A percentile compares a stretch with the other conserved stretches of the same genome.
Evolutionary conservation across 1,140 invertebrate species (phyloP).

Genomic region (Andricus grossulariae): DNA sequence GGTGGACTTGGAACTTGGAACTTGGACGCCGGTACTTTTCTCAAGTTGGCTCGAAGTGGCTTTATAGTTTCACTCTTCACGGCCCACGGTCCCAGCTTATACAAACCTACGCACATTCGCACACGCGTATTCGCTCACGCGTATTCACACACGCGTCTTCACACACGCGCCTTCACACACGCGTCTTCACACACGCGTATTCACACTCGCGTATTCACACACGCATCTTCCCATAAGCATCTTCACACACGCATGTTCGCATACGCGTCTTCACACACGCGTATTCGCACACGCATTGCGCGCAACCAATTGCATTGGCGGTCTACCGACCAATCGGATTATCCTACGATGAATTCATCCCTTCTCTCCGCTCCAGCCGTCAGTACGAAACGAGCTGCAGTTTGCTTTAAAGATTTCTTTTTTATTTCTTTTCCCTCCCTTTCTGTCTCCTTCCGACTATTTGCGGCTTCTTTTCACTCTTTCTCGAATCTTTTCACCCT

Average conservation of each 20-base stretch:
- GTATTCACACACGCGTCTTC: neutral
- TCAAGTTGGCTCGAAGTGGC: slow-evolving; percentile 2
- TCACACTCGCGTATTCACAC: neutral
- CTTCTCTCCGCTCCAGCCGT: neutral
- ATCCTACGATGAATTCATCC: slow-evolving; percentile 6
- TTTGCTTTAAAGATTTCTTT: slow-evolving; percentile 20
- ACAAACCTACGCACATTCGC: neutral
- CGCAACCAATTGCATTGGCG: slow-evolving; percentile 19
- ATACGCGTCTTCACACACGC: no score
- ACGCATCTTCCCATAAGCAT: neutral
- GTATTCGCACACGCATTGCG: slow-evolving; percentile 6
- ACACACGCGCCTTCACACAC: no score
- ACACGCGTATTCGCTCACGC: neutral
- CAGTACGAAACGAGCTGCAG: neutral
- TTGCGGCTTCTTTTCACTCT: neutral
- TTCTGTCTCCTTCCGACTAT: slow-evolving; percentile 7
- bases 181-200: no score
- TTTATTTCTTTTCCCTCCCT: slow-evolving; percentile 14
- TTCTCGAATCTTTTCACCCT: neutral
- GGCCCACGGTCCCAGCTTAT: neutral
- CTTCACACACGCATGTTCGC: no score
- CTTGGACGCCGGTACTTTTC: neutral
- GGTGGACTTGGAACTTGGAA: neutral
- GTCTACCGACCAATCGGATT: slow-evolving; percentile 26
- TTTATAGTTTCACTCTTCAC: slow-evolving; percentile 19